Percentiles rank a stretch among this genome's conserved stretches.
Conservation (phyloP, 2,797 vertebrate species). For the Graptemys geographica region DNA sequence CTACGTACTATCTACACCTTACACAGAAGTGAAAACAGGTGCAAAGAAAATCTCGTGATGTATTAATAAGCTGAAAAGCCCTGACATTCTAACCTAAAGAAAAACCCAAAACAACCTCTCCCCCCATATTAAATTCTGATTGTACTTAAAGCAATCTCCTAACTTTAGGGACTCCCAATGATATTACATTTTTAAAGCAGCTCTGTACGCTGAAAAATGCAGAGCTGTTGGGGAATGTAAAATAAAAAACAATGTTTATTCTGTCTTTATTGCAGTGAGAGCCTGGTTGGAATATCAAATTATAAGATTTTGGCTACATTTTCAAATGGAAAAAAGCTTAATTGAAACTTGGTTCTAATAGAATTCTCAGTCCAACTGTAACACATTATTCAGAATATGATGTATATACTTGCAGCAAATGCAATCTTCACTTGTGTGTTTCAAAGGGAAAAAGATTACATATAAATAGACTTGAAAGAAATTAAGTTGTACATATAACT, state of each 20-base stretch:
- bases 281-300: conserved; percentile 1
- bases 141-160: neutral
- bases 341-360: neutral
- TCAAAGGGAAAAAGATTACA: neutral
- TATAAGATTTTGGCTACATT: conserved; percentile 1
- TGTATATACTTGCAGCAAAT: neutral
- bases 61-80: neutral
- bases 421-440: neutral
- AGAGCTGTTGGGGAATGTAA: conserved; percentile 44
- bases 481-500: neutral
- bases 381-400: neutral
- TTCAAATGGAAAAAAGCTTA: neutral
- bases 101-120: fast-evolving
- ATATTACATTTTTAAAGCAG: conserved; percentile 46
- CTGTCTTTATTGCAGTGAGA: neutral
- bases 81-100: neutral
- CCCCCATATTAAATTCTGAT: conserved; percentile 3
- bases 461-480: neutral
- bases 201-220: conserved; percentile 12
- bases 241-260: conserved; percentile 42
- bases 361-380: neutral
- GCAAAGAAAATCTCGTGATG: neutral
- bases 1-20: conserved; percentile 34
- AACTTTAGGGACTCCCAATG: conserved; percentile 13
- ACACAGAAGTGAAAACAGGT: conserved; percentile 68